Base-by-base conservation (phyloP, 1,140 invertebrate genomes). In the Globodera ellingtonae region DNA sequence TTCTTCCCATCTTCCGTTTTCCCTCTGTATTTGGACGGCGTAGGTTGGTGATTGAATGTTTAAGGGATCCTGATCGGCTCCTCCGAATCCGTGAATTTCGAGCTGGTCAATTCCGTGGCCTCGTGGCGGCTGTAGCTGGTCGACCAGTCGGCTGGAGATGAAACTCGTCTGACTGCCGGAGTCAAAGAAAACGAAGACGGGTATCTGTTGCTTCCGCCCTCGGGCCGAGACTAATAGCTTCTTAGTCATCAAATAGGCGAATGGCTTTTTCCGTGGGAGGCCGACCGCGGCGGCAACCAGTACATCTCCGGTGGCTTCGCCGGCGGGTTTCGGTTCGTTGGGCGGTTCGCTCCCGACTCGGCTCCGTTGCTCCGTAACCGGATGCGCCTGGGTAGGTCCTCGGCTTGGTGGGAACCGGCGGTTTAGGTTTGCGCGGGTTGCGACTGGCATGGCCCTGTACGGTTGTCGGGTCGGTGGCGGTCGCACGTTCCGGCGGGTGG, bases 1-100 rank as follows among this genome's bases (percentile, higher is more conserved):
- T 56, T 79, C 78, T 15, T 78, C 18, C 46, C 47, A 47, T 46
- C 24, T 0, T 9, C 21, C 56, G 13, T 79, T n/a, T 9, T 80
- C 6, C 3, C n/a, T 10, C 44, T 56, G n/a, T 13, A 77, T 13
- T n/a, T 62, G 7, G 15, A 77, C 18, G 6, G n/a, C 10, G 46
- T 77, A 35, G 52, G 18, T 35, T 56, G 7, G 44, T 13, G 75
- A 77, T 15, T 69, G 52, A 4, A 77, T 35, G 8, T 13, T 44
- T 6, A 46, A 21, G 0, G 65, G 44, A 24, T 79, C 15, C 6
- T 48, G 9, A 10, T 44, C 6, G 13, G n/a, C 6, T n/a, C 59
- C 47, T 7, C 65, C 59, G 35, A 79, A 81, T 13, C 47, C 59
- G 15, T 79, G 44, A 4, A 77, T 59, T 79, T 79, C 35, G 47